A percentile compares a stretch with the other conserved stretches of the same genome.
phyloP scores from a whole-genome alignment of 2,113 vertebrate genomes.

The Thryonomys swinderianus region DNA sequence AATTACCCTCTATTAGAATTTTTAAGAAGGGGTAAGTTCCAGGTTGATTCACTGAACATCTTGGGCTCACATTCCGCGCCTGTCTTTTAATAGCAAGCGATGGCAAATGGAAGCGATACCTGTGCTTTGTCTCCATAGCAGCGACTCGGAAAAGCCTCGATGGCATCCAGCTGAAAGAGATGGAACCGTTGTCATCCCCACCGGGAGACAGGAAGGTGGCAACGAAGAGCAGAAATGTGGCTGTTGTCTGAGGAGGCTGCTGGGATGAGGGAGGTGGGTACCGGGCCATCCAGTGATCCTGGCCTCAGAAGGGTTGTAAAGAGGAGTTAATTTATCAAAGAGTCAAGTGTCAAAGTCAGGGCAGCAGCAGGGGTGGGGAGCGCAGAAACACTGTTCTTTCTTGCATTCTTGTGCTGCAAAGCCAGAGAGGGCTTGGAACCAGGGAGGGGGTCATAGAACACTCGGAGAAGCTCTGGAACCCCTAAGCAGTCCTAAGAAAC shows the following conservation, averaged over 20 bases:
- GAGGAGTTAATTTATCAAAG: neutral
- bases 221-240: neutral
- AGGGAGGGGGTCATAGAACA: neutral
- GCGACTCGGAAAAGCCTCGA: conserved; percentile 70
- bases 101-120: conserved; percentile 79
- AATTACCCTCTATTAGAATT: conserved; percentile 84
- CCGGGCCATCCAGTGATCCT: neutral
- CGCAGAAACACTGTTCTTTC: neutral
- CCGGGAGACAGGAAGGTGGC: conserved; percentile 9
- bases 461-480: neutral
- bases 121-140: conserved; percentile 85
- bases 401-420: neutral
- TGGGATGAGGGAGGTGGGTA: neutral
- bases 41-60: conserved; percentile 80
- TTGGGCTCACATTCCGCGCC: conserved; percentile 78
- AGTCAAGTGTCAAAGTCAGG: conserved; percentile 1
- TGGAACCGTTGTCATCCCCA: neutral
- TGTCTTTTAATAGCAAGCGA: conserved; percentile 79
- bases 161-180: conserved; percentile 78
- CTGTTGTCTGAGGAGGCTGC: neutral
- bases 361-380: neutral
- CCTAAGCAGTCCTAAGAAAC: neutral
- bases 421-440: neutral
- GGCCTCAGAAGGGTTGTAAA: neutral
- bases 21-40: conserved; percentile 82